Evolutionary conservation across 2,888 invertebrate species (phyloP), one percentile per base, ranked within the genome.

Genomic region (Dryocosmus kuriphilus): DNA sequence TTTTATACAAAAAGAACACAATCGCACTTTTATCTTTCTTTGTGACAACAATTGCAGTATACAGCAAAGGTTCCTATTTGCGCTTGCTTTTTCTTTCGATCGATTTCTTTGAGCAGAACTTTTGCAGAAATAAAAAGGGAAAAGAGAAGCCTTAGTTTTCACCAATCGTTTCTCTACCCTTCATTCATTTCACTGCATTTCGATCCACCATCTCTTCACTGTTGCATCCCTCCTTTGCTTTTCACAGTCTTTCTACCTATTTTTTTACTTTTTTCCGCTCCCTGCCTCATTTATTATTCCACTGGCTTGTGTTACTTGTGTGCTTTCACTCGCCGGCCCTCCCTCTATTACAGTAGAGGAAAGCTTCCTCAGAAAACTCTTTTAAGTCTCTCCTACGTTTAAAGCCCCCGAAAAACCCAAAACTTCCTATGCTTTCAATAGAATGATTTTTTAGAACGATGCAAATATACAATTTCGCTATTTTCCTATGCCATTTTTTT

Each of bases 241-340:
- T 74, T 32, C 22, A 60, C 35, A 35, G 60, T 30, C 38, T 79
- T 75, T 62, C 74, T 79, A 71, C 85, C 83, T 83, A 81, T n/a
- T 86, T 86, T 85, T 87, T 83, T 83, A 80, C 85, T 84, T 81
- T 84, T 82, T 81, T 84, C 80, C 79, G 80, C 84, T 79, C 74
- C 51, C 67, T 19, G 80, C 80, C 85, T 88, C 88, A 87, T 89
- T 89, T 88, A 87, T 89, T 89, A 90, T 89, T 88, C 88, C 85
- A 84, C 84, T 86, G 84, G 84, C 80, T 85, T 85, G 85, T 85
- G 84, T 87, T 89, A 87, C 88, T 88, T 86, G 86, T 88, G 84
- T 84, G 85, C 84, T 83, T 82, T 83, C 82, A 79, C 60, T 77
- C 62, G 71, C 38, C 14, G 67, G 57, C 46, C 71, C n/a, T 71